A percentile compares a stretch with the other conserved stretches of the same genome.
These are phyloP conservation scores for Zygaena filipendulae DNA, from an alignment of 2,888 invertebrate species.

Conservation along the genomic window DNA sequence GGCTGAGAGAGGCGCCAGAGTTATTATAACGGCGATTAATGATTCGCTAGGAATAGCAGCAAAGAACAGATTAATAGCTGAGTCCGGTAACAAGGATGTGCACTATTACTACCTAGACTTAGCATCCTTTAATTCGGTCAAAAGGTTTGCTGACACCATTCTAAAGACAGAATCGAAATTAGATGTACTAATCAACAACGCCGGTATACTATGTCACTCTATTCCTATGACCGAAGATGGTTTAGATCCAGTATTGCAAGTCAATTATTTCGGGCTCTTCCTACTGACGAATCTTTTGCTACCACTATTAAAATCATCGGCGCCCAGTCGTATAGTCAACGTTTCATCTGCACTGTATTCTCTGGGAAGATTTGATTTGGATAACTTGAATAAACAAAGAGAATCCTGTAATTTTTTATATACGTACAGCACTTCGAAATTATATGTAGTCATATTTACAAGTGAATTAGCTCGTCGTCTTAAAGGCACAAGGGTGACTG, in stretches of 20 bases:
- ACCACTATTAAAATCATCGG: slow-evolving; percentile 29
- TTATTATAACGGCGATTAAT: slow-evolving; percentile 35
- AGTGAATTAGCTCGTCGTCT: slow-evolving; percentile 75
- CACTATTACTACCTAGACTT: slow-evolving; percentile 23
- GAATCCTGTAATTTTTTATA: slow-evolving; percentile 10
- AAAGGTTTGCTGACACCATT: slow-evolving; percentile 51
- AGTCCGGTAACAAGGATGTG: slow-evolving; percentile 19
- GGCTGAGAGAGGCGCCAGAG: slow-evolving; percentile 27
- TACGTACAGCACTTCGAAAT: slow-evolving; percentile 48
- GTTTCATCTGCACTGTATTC: slow-evolving; percentile 61
- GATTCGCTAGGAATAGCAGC: slow-evolving; percentile 22
- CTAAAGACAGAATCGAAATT: slow-evolving; percentile 26
- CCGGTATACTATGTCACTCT: slow-evolving; percentile 25
- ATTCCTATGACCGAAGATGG: slow-evolving; percentile 57
- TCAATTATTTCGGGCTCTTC: slow-evolving; percentile 69
- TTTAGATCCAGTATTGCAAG: slow-evolving; percentile 65
- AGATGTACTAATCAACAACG: slow-evolving; percentile 52
- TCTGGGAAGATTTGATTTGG: slow-evolving; percentile 18
- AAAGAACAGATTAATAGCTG: slow-evolving; percentile 16
- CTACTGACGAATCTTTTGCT: slow-evolving; percentile 69
- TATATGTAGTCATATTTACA: slow-evolving; percentile 72
- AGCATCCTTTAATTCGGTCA: slow-evolving; percentile 27
- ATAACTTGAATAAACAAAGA: slow-evolving; percentile 20
- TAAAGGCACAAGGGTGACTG: slow-evolving; percentile 76
- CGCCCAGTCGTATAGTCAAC: slow-evolving; percentile 36